Evolutionary conservation across 2,888 invertebrate species (phyloP).

Genomic region (Nomada fucata): DNA sequence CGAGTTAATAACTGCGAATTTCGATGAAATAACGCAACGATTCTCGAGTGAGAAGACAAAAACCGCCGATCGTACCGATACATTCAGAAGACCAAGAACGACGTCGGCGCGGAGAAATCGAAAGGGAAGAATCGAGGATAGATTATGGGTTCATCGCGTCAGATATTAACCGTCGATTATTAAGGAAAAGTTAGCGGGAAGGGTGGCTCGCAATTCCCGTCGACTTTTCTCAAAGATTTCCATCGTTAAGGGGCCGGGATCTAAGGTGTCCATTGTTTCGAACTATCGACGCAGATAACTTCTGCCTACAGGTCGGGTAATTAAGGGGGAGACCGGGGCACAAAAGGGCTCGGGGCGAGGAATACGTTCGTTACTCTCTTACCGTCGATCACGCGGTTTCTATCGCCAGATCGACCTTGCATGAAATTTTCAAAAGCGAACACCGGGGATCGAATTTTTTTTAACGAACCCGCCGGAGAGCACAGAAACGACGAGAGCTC

Average conservation of each 20-base stretch:
- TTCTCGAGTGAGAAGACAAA: neutral
- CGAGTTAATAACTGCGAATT: conserved; percentile 10
- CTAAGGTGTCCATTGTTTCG: conserved; percentile 68
- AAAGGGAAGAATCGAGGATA: neutral
- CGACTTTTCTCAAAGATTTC: conserved; percentile 54
- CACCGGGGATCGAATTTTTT: conserved; percentile 46
- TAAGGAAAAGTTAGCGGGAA: conserved; percentile 35
- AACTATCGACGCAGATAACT: conserved; percentile 72
- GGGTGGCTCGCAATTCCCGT: conserved; percentile 57
- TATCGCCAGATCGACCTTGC: conserved; percentile 47
- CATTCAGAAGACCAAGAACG: neutral
- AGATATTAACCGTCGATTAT: conserved; percentile 46
- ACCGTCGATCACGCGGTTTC: conserved; percentile 53
- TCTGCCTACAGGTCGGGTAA: conserved; percentile 69
- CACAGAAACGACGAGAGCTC: conserved; percentile 9
- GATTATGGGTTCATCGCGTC: neutral
- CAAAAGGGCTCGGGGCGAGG: conserved; percentile 53
- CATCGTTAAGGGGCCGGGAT: conserved; percentile 52
- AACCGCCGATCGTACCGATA: neutral
- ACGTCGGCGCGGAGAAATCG: neutral
- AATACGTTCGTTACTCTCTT: conserved; percentile 63
- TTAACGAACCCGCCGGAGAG: conserved; percentile 48
- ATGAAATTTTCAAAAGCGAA: conserved; percentile 45
- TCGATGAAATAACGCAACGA: neutral
- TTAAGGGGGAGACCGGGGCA: conserved; percentile 65